Evolutionary conservation across 2,888 invertebrate genomes (phyloP).

Genomic region (Zhengitettix transpicula): DNA sequence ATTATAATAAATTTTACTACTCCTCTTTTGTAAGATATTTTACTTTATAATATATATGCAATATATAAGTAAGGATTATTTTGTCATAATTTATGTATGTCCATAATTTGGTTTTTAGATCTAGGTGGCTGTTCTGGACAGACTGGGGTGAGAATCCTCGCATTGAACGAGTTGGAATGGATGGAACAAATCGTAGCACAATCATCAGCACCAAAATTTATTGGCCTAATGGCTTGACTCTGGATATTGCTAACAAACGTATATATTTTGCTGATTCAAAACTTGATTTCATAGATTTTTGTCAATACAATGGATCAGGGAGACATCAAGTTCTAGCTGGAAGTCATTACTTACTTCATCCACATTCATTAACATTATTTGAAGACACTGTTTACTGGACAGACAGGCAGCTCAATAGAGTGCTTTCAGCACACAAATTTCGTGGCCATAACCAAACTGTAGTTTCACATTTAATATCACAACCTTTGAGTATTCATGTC

Average conservation of each 20-base stretch:
- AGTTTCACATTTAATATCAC: constrained; percentile 83
- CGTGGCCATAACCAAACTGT: constrained; percentile 83
- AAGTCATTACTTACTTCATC: constrained; percentile 85
- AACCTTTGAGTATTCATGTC: constrained; percentile 88
- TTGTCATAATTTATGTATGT: background rate
- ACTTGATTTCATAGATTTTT: constrained; percentile 93
- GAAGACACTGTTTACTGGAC: constrained; percentile 97
- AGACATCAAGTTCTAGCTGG: constrained; percentile 75
- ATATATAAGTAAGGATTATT: background rate
- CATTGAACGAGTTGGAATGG: constrained; percentile 91
- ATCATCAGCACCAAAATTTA: constrained; percentile 90
- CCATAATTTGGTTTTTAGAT: constrained; percentile 21
- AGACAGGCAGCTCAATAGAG: constrained; percentile 80
- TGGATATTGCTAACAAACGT: constrained; percentile 82
- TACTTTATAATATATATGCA: background rate
- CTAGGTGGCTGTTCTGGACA: constrained; percentile 90
- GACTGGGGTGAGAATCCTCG: constrained; percentile 98
- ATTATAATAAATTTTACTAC: background rate
- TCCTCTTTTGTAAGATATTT: background rate
- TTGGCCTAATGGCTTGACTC: constrained; percentile 95
- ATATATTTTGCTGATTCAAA: constrained; percentile 97
- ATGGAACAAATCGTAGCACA: constrained; percentile 67
- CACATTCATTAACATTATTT: constrained; percentile 86
- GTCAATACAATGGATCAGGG: constrained; percentile 86
- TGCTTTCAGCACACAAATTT: constrained; percentile 81